A percentile compares a stretch with the other conserved stretches of the same genome.
phyloP scores from a whole-genome alignment of 35 echinoderm and acorn worm species.

The Apostichopus japonicus region DNA sequence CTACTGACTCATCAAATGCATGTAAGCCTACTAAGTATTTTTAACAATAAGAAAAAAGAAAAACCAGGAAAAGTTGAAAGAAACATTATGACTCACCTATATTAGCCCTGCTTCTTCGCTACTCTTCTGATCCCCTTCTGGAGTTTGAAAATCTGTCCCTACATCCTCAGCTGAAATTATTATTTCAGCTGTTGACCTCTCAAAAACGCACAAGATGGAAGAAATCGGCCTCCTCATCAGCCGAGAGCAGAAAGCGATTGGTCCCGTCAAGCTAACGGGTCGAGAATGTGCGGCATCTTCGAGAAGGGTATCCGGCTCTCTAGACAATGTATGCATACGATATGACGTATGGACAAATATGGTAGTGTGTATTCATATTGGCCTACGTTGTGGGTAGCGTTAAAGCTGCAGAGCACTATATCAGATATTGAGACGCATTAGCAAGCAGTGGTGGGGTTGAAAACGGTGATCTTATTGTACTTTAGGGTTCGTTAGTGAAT shows the following conservation, averaged over 20 bases:
- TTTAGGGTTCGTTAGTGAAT: too few species aligned
- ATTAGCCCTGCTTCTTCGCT: conserved; percentile 26
- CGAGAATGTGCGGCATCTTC: conserved; percentile 33
- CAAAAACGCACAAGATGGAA: neutral
- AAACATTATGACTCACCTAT: neutral
- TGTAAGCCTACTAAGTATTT: neutral
- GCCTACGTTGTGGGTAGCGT: too few species aligned
- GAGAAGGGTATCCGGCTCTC: neutral
- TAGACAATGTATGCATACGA: conserved; percentile 35
- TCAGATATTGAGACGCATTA: too few species aligned
- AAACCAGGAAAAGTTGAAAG: neutral
- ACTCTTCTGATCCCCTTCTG: conserved; percentile 34
- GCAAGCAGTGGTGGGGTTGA: too few species aligned
- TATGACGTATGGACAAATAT: conserved; percentile 53
- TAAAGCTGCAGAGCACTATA: too few species aligned
- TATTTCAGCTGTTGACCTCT: conserved; percentile 44
- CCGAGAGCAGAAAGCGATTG: neutral
- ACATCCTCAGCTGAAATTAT: conserved; percentile 30
- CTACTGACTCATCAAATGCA: neutral
- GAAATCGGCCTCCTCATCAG: conserved; percentile 30
- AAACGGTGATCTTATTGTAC: too few species aligned
- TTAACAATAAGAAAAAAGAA: neutral
- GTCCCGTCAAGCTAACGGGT: conserved; percentile 18
- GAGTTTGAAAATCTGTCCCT: neutral
- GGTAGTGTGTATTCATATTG: neutral